These are phyloP conservation scores for Hymenopus coronatus DNA, from an alignment of 2,888 invertebrate genomes.

Conservation along the genomic window DNA sequence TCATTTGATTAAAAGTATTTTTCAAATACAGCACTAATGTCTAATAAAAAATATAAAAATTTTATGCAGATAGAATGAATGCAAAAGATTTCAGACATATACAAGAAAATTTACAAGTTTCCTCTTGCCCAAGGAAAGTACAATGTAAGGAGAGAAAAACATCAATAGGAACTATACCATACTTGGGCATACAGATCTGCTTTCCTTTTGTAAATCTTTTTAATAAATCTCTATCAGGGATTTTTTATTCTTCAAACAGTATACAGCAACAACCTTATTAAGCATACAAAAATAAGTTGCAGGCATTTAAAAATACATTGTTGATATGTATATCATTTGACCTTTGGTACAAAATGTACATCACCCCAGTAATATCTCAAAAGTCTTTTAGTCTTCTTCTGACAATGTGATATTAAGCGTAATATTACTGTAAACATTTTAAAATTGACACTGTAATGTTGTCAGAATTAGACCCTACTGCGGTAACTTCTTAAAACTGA, in stretches of 20 bases:
- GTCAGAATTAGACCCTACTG: not conserved
- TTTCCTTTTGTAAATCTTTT: not conserved
- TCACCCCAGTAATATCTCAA: not conserved
- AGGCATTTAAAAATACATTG: slow-evolving; percentile 2
- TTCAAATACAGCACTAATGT: not conserved
- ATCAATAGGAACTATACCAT: not conserved
- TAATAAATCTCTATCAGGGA: not conserved
- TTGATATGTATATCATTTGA: slow-evolving; percentile 12
- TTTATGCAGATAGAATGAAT: not conserved
- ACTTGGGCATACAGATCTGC: not conserved
- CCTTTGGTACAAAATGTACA: slow-evolving; percentile 12
- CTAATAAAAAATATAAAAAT: not conserved
- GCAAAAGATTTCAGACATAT: not conserved
- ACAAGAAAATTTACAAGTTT: not conserved
- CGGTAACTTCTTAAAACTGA: not conserved
- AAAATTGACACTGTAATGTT: not conserved
- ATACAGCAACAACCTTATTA: not conserved
- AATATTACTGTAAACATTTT: not conserved
- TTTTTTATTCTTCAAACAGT: not conserved
- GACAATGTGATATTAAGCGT: not conserved
- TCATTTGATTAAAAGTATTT: not conserved
- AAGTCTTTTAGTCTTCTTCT: not conserved
- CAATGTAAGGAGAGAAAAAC: not conserved
- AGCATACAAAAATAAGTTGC: slow-evolving; percentile 13
- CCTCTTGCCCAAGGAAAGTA: not conserved